Conservation (phyloP, 2,797 vertebrate genomes). For the Chelonia mydas region DNA sequence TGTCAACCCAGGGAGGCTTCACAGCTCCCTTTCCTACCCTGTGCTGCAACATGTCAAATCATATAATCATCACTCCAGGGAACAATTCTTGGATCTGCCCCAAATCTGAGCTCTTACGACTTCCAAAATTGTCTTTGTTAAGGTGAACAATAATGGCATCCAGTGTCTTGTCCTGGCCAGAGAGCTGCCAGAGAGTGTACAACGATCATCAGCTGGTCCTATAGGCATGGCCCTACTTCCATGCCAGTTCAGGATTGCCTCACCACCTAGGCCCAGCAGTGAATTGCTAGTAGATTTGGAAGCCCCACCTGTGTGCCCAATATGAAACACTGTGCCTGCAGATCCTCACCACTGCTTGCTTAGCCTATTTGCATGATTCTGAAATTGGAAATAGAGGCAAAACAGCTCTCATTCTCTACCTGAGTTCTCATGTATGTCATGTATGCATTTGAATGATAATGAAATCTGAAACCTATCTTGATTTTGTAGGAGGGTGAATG, state of each 20-base stretch:
- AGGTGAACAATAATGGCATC: background rate
- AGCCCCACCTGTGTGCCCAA: background rate
- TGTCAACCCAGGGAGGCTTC: background rate
- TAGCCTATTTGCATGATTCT: background rate
- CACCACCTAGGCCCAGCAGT: background rate
- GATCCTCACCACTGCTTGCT: background rate
- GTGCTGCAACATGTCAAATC: background rate
- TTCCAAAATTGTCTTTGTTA: background rate
- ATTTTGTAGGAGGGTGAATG: background rate
- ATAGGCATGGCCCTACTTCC: background rate
- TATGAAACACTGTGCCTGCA: background rate
- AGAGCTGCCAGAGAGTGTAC: background rate
- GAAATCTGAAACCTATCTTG: background rate
- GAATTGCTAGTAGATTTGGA: background rate
- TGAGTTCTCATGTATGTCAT: background rate
- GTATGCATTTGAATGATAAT: background rate
- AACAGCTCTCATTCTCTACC: background rate
- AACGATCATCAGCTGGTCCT: background rate
- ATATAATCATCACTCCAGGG: background rate
- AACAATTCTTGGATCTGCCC: background rate
- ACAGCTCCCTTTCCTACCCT: background rate
- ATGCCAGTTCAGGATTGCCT: background rate
- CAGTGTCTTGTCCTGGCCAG: background rate
- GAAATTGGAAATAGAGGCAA: background rate
- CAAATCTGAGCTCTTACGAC: background rate